A percentile compares a stretch with the other conserved stretches of the same genome.
Evolutionary conservation across 1,140 invertebrate species (phyloP).

Genomic region (Leptinotarsa lineolata): DNA sequence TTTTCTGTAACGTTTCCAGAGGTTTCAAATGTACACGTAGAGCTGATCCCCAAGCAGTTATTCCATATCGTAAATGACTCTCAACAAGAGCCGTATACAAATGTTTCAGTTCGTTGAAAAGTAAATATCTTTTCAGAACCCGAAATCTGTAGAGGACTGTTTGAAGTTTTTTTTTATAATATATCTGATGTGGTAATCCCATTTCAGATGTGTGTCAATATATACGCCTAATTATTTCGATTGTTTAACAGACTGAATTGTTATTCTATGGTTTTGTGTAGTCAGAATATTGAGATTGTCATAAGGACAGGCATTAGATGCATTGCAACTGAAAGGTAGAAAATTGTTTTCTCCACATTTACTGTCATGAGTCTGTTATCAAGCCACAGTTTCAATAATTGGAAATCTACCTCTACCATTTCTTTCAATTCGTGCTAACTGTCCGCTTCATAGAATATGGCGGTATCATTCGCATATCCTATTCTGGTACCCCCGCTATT

Average conservation of each 20-base stretch:
- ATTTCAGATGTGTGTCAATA: too few species aligned
- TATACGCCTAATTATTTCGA: too few species aligned
- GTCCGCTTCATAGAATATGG: conserved; percentile 7
- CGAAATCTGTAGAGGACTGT: conserved; percentile 4
- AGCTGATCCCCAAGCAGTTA: conserved; percentile 7
- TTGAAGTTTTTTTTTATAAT: background rate
- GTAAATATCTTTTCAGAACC: background rate
- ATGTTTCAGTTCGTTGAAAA: background rate
- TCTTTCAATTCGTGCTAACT: conserved; percentile 2
- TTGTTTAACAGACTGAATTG: too few species aligned
- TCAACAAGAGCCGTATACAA: background rate
- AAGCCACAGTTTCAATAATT: background rate
- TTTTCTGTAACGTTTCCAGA: conserved; percentile 5
- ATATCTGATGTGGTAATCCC: too few species aligned
- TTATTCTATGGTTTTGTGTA: too few species aligned
- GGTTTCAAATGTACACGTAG: background rate
- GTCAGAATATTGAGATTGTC: background rate
- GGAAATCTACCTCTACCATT: background rate
- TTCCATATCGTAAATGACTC: conserved; percentile 7
- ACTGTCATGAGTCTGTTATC: background rate
- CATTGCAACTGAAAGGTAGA: background rate
- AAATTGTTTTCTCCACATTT: conserved; percentile 14
- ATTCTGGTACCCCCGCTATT: too few species aligned
- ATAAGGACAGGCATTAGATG: background rate
- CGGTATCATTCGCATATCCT: background rate